Conservation (phyloP, 1,140 invertebrate genomes). For the Trachymyrmex cornetzi region DNA sequence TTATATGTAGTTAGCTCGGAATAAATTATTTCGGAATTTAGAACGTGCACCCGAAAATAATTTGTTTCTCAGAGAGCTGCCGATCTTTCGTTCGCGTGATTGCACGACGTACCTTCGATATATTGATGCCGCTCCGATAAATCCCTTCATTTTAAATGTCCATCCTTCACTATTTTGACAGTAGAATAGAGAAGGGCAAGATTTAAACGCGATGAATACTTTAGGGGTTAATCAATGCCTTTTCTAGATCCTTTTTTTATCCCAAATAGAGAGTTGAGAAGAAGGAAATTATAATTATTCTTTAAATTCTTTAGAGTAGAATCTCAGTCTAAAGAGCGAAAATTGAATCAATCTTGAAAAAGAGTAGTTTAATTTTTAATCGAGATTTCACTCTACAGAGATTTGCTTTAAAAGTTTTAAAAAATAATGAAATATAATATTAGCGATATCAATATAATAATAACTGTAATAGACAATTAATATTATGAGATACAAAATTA, state of each 20-base stretch:
- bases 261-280: not conserved
- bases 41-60: conserved; percentile 58
- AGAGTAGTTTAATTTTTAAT: no score
- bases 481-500: not conserved
- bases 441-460: not conserved
- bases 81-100: conserved; percentile 4
- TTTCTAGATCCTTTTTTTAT: conserved; percentile 2
- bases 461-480: not conserved
- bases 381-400: no score
- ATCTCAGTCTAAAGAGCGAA: no score
- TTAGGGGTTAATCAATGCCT: not conserved
- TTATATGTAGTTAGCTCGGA: conserved; percentile 27
- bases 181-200: not conserved
- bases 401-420: no score
- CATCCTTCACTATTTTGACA: not conserved
- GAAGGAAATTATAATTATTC: conserved; percentile 1
- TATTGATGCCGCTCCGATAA: conserved; percentile 11
- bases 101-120: conserved; percentile 33
- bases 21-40: conserved; percentile 60
- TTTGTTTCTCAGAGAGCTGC: conserved; percentile 59
- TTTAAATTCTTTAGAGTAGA: no score
- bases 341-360: no score
- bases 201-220: not conserved
- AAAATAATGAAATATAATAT: not conserved
- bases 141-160: not conserved